Percentiles rank a stretch among this genome's conserved stretches.
Evolutionary conservation across 2,113 vertebrate species (phyloP).

Genomic region (Lanius ludovicianus): DNA sequence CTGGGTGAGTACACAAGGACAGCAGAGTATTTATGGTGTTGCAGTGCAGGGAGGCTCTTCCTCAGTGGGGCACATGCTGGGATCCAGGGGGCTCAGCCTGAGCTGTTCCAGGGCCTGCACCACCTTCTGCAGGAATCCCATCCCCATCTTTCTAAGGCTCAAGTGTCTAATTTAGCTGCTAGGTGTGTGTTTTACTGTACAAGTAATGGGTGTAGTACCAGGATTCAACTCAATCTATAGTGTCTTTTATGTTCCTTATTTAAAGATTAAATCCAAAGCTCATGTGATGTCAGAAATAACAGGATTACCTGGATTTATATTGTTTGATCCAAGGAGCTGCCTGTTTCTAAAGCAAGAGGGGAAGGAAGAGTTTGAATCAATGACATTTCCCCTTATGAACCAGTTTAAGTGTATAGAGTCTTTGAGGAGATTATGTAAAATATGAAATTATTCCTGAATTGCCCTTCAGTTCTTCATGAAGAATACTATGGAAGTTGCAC

Average conservation of each 20-base stretch:
- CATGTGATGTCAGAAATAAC: not conserved
- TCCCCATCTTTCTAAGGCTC: not conserved
- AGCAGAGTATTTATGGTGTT: rapidly evolving
- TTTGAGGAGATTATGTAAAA: not conserved
- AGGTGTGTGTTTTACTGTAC: not conserved
- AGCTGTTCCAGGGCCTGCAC: not conserved
- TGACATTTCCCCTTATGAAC: not conserved
- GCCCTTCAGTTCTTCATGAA: not conserved
- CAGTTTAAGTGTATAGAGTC: not conserved
- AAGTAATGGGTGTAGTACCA: not conserved
- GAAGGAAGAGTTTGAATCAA: not conserved
- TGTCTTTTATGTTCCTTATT: not conserved
- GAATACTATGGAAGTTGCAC: not conserved
- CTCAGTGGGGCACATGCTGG: rapidly evolving
- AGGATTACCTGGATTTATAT: not conserved
- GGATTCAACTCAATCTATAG: not conserved
- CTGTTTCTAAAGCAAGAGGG: not conserved
- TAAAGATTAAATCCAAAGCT: not conserved
- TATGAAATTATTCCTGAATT: not conserved
- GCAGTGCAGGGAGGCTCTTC: not conserved
- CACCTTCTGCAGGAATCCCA: not conserved
- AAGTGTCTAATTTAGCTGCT: not conserved
- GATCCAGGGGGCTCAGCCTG: not conserved
- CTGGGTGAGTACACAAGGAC: not conserved
- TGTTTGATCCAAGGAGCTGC: not conserved